phyloP scores from a whole-genome alignment of 2,888 invertebrate genomes.

The Caradrina kadenii region DNA sequence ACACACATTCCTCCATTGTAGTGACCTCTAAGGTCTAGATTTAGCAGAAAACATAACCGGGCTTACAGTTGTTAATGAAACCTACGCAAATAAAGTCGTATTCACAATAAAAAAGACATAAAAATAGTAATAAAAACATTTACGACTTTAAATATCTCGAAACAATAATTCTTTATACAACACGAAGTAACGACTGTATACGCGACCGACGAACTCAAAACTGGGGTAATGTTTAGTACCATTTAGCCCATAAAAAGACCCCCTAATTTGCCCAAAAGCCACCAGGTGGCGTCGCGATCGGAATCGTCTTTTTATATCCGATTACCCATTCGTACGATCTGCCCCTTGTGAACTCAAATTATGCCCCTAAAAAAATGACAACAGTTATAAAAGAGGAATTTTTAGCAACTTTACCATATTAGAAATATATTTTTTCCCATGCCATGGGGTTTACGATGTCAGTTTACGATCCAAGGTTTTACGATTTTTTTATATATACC shows the following conservation, averaged over 20 bases:
- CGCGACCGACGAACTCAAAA: slow-evolving; percentile 5
- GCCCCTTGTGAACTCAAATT: slow-evolving; percentile 30
- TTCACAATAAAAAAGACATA: slow-evolving; percentile 12
- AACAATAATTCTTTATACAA: slow-evolving; percentile 9
- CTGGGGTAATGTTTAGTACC: slow-evolving; percentile 40
- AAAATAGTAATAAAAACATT: slow-evolving; percentile 33
- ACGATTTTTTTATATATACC: slow-evolving; percentile 75
- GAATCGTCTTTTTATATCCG: slow-evolving; percentile 36
- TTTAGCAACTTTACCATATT: slow-evolving; percentile 63
- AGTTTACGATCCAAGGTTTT: slow-evolving; percentile 65
- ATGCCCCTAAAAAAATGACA: slow-evolving; percentile 50
- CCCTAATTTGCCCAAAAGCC: slow-evolving; percentile 28
- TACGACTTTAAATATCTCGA: slow-evolving; percentile 30
- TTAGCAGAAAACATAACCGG: not conserved
- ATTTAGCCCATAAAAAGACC: slow-evolving; percentile 38
- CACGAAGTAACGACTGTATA: slow-evolving; percentile 12
- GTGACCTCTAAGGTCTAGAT: too few species aligned
- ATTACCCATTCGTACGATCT: slow-evolving; percentile 31
- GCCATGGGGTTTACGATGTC: slow-evolving; percentile 53
- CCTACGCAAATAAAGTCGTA: slow-evolving; percentile 8
- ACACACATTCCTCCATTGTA: too few species aligned
- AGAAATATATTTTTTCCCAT: slow-evolving; percentile 58
- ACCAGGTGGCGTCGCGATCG: slow-evolving; percentile 49
- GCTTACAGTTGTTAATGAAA: not conserved
- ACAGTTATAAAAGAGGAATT: slow-evolving; percentile 59